phyloP scores from a whole-genome alignment of 2,888 invertebrate genomes.

The Ormyrus rosae region DNA sequence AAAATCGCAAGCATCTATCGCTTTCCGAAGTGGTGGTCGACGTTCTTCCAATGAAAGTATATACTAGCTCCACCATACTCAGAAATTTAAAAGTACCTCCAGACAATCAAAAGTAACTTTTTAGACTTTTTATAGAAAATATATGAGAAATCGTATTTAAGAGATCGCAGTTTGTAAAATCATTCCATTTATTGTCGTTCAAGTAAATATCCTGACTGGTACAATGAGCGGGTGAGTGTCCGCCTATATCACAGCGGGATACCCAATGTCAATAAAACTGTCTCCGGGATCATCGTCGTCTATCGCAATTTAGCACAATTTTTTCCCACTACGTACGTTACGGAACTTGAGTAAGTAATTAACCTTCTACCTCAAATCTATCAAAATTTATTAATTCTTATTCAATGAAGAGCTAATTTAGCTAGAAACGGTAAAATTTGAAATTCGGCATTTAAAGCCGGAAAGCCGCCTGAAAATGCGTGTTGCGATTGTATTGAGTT shows the following conservation, averaged over 20 bases:
- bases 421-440: no score
- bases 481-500: no score
- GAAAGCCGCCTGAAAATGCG: no score
- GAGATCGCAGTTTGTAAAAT: no score
- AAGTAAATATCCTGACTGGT: constrained; percentile 76
- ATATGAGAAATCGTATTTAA: no score
- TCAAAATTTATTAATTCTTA: no score
- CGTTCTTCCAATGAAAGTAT: constrained; percentile 69
- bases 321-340: constrained; percentile 80
- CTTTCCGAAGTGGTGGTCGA: constrained; percentile 72
- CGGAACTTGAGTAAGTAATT: constrained; percentile 80
- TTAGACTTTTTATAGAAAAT: not conserved
- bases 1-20: constrained; percentile 69
- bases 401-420: no score
- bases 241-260: constrained; percentile 67
- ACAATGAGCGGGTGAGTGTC: constrained; percentile 73
- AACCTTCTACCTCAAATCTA: no score
- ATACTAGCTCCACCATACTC: constrained; percentile 65
- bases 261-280: constrained; percentile 63
- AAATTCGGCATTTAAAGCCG: no score
- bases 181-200: not conserved
- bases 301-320: constrained; percentile 82
- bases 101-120: constrained; percentile 67
- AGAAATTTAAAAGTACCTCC: constrained; percentile 71
- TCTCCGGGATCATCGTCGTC: constrained; percentile 77